These are phyloP conservation scores for Chionomys nivalis DNA, from an alignment of 2,113 vertebrate genomes.

Conservation along the genomic window DNA sequence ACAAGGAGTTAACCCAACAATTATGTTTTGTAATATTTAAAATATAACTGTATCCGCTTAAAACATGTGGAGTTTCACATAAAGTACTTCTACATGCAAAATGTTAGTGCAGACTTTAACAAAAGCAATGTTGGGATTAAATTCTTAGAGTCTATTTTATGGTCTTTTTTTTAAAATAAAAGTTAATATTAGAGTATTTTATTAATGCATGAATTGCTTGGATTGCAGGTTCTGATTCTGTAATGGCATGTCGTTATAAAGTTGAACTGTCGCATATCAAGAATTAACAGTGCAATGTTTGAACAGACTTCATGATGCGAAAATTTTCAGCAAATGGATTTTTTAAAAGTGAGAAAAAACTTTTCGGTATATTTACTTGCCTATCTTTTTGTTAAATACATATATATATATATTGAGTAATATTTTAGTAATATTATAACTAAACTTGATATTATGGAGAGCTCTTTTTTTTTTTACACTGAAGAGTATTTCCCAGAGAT, in stretches of 20 bases:
- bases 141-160: background rate
- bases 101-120: background rate
- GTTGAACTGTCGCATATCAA: background rate
- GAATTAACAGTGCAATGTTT: background rate
- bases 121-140: background rate
- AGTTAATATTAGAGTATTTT: background rate
- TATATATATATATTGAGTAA: background rate
- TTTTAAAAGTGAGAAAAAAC: conserved; percentile 9
- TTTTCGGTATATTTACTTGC: background rate
- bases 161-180: background rate
- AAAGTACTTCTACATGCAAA: conserved; percentile 35
- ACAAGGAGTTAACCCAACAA: background rate
- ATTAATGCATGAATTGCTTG: conserved; percentile 22
- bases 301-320: background rate
- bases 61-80: background rate
- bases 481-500: background rate
- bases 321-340: background rate
- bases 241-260: background rate
- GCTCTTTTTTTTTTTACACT: background rate
- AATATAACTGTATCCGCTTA: background rate
- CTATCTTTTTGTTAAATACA: background rate
- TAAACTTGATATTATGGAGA: background rate
- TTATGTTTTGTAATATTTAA: background rate
- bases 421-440: background rate
- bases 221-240: conserved; percentile 26